Conservation (phyloP, 64 coral and sea anemone species). For the Stichodactyla mertensii region DNA sequence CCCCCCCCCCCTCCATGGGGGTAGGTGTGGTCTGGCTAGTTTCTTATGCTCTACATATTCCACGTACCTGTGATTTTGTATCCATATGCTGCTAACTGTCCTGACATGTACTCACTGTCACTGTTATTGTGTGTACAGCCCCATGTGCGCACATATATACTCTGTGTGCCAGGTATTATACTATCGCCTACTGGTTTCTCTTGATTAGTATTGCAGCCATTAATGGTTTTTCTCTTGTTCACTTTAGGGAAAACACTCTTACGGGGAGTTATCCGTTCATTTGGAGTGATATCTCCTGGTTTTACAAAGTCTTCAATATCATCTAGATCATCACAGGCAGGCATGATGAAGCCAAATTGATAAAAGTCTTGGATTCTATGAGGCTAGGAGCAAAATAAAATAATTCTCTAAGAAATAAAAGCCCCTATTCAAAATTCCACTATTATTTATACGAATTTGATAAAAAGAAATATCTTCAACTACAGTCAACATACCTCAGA, state of each 20-base stretch:
- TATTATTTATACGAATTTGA: too few species aligned
- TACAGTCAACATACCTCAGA: too few species aligned
- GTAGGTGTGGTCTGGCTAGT: too few species aligned
- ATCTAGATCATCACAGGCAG: slow-evolving; percentile 72
- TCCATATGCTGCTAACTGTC: slow-evolving; percentile 93
- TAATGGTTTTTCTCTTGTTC: slow-evolving; percentile 27
- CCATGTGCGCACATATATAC: slow-evolving; percentile 85
- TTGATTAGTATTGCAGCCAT: background rate
- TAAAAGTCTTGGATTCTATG: too few species aligned
- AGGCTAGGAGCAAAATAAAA: too few species aligned
- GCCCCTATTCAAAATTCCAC: too few species aligned
- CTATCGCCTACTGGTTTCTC: slow-evolving; percentile 75
- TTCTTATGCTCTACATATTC: background rate
- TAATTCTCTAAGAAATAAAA: too few species aligned
- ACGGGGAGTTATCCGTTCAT: slow-evolving; percentile 53
- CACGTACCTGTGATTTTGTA: slow-evolving; percentile 83
- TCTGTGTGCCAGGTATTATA: slow-evolving; percentile 95
- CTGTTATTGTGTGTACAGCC: slow-evolving; percentile 99
- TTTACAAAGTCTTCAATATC: slow-evolving; percentile 96
- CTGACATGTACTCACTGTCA: slow-evolving; percentile 98
- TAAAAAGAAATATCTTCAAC: too few species aligned
- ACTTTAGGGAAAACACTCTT: slow-evolving; percentile 67
- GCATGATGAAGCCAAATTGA: slow-evolving; percentile 22
- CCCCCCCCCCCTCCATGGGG: too few species aligned
- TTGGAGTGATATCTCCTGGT: slow-evolving; percentile 71